Evolutionary conservation across 1,140 invertebrate genomes (phyloP).

Genomic region (Neelides sp.): DNA sequence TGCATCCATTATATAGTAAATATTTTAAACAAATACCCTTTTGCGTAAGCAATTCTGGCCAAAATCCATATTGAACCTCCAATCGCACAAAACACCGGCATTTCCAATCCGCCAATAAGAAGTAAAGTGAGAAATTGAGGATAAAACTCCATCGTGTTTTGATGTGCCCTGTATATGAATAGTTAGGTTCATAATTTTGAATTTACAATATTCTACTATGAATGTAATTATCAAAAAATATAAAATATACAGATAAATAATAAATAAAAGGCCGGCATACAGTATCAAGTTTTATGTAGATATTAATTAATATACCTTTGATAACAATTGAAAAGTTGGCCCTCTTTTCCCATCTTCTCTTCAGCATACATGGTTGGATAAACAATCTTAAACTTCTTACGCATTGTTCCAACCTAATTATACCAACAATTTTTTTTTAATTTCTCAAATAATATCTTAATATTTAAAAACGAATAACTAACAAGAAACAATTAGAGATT

Average conservation of each 20-base stretch:
- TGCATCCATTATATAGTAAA: neutral
- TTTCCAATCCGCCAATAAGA: constrained; percentile 38
- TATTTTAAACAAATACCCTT: constrained; percentile 39
- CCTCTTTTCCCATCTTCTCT: constrained; percentile 33
- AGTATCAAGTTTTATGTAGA: constrained; percentile 21
- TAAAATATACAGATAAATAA: neutral
- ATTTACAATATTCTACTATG: neutral
- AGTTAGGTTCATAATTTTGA: neutral
- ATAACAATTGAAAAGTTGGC: constrained; percentile 40
- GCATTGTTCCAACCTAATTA: constrained; percentile 13
- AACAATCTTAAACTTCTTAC: constrained; percentile 29
- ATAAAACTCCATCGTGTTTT: constrained; percentile 41
- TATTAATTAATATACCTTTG: constrained; percentile 34
- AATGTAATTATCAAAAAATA: neutral
- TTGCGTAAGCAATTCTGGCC: constrained; percentile 39
- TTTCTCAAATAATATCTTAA: too few relatives aligned
- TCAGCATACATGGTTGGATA: constrained; percentile 40
- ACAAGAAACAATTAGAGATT: too few relatives aligned
- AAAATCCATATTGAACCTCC: constrained; percentile 37
- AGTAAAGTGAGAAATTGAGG: constrained; percentile 37
- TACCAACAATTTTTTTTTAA: too few relatives aligned
- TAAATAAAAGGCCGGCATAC: too few relatives aligned
- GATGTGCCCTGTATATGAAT: constrained; percentile 36
- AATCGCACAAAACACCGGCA: constrained; percentile 37
- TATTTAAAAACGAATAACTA: too few relatives aligned